Conservation (phyloP, 2,888 invertebrate genomes). For the Aleiodes leptofemur region DNA sequence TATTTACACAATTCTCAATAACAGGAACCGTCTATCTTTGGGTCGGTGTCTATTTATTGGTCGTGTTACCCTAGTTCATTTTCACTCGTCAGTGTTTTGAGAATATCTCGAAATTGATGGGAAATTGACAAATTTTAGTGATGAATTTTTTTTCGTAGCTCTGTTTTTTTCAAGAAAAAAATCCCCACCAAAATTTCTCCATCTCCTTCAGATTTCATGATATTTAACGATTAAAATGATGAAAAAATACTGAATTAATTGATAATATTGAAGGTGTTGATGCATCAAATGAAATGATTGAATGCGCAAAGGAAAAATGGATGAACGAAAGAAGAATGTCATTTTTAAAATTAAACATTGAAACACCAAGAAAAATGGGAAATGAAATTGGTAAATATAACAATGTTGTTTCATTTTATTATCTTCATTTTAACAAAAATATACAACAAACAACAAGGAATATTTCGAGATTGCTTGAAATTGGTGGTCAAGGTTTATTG, state of each 20-base stretch:
- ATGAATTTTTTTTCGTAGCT: too few species aligned
- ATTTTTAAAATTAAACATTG: conserved; percentile 78
- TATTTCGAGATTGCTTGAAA: conserved; percentile 81
- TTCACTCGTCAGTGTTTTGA: too few species aligned
- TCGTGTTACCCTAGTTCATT: too few species aligned
- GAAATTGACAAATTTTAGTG: not conserved
- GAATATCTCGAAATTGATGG: too few species aligned
- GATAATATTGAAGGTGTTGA: conserved; percentile 83
- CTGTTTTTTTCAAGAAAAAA: too few species aligned
- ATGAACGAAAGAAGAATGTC: conserved; percentile 76
- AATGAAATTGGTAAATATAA: conserved; percentile 78
- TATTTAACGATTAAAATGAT: too few species aligned
- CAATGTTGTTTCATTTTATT: conserved; percentile 86
- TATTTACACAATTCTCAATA: too few species aligned
- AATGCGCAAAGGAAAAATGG: conserved; percentile 80
- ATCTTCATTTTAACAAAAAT: conserved; percentile 87
- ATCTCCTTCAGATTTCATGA: too few species aligned
- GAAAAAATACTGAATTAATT: not conserved
- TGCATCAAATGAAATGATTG: conserved; percentile 83
- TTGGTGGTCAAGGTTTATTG: conserved; percentile 82
- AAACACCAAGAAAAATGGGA: conserved; percentile 75
- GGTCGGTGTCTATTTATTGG: too few species aligned
- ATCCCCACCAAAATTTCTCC: too few species aligned
- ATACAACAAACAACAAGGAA: conserved; percentile 83
- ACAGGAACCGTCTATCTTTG: too few species aligned